Percentiles rank a stretch among this genome's conserved stretches.
phyloP scores from a whole-genome alignment of 2,888 invertebrate species.

The Netelia fuscicornis region DNA sequence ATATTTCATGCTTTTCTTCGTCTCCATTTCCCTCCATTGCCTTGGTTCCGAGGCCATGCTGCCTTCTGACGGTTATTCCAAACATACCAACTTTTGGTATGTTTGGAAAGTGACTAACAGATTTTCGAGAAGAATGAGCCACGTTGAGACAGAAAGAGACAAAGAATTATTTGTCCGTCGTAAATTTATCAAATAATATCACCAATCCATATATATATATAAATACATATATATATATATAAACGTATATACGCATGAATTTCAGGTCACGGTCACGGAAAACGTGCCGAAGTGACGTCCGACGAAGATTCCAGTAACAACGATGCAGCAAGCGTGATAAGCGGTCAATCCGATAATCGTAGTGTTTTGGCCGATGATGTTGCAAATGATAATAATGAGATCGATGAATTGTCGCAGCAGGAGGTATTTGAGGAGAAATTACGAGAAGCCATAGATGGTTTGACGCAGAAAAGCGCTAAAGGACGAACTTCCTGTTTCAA shows the following conservation, averaged over 20 bases:
- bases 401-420: conserved; percentile 88
- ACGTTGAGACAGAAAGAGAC: conserved; percentile 67
- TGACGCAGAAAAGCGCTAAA: conserved; percentile 95
- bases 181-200: no score
- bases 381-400: conserved; percentile 84
- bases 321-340: conserved; percentile 93
- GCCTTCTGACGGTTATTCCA: conserved; percentile 4
- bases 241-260: conserved; percentile 19
- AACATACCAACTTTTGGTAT: no score
- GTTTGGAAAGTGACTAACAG: no score
- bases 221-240: conserved; percentile 10
- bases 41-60: conserved; percentile 10
- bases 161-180: conserved; percentile 1
- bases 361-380: conserved; percentile 87
- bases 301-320: conserved; percentile 91
- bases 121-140: not conserved
- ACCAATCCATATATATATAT: no score
- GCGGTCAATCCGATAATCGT: conserved; percentile 91
- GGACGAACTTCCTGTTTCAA: conserved; percentile 91
- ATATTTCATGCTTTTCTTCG: conserved; percentile 71
- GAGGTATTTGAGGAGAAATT: conserved; percentile 95
- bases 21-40: not conserved
- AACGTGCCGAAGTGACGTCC: conserved; percentile 88
- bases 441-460: conserved; percentile 93
- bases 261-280: conserved; percentile 80